Conservation (phyloP, 1,140 invertebrate genomes). For the Drosophila takahashii region DNA sequence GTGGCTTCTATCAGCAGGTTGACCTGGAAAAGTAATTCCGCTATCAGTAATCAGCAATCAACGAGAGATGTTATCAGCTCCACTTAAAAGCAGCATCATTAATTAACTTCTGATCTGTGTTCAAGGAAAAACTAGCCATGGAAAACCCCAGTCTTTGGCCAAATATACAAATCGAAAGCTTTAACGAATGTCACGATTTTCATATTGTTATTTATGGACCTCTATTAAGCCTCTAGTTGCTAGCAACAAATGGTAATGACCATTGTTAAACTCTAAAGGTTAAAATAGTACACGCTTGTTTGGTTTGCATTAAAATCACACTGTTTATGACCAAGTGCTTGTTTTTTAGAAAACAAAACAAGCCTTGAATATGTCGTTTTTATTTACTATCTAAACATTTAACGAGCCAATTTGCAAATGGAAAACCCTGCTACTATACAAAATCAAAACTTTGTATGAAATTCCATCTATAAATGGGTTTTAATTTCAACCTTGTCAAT, state of each 20-base stretch:
- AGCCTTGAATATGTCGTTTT: not conserved
- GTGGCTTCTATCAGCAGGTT: constrained; percentile 6
- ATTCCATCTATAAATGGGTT: not conserved
- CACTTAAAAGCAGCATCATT: not conserved
- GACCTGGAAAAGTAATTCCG: constrained; percentile 10
- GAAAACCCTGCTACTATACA: not conserved
- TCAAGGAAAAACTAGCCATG: not conserved
- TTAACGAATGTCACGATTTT: constrained; percentile 12
- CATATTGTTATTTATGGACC: not conserved
- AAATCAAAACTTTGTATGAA: not conserved
- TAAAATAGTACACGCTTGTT: constrained; percentile 11
- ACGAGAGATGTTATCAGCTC: not conserved
- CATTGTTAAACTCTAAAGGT: constrained; percentile 26
- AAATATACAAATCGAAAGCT: not conserved
- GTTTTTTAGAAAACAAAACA: not conserved
- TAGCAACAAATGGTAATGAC: constrained; percentile 3
- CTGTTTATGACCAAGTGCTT: constrained; percentile 9
- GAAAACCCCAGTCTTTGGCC: not conserved
- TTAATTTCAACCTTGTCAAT: not conserved
- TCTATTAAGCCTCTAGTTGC: not conserved
- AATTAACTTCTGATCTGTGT: constrained; percentile 1
- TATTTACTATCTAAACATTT: not conserved
- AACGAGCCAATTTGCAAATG: not conserved
- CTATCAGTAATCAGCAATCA: constrained; percentile 5
- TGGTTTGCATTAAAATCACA: constrained; percentile 8